Conservation (phyloP, 2,888 invertebrate species). For the Morpho helenor region DNA sequence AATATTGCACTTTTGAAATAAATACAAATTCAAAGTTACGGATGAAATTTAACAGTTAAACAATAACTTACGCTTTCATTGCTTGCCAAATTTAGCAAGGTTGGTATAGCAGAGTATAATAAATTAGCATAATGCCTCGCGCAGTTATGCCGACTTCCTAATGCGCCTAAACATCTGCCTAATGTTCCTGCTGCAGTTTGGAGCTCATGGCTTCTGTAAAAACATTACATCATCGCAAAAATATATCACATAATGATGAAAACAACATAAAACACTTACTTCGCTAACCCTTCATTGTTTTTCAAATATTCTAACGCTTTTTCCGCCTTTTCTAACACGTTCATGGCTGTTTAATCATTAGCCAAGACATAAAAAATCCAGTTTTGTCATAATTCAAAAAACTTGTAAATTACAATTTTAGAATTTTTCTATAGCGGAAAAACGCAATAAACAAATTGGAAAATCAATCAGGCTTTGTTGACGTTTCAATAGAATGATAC, state of each 20-base stretch:
- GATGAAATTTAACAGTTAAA: not conserved
- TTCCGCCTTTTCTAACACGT: constrained; percentile 70
- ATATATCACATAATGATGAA: constrained; percentile 11
- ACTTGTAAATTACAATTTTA: constrained; percentile 8
- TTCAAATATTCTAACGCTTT: constrained; percentile 69
- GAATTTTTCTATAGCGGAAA: constrained; percentile 34
- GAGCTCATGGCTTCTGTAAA: constrained; percentile 63
- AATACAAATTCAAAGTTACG: too few species aligned
- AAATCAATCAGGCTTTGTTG: constrained; percentile 45
- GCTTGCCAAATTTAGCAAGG: constrained; percentile 63
- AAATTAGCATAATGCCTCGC: constrained; percentile 66
- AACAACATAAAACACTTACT: constrained; percentile 43
- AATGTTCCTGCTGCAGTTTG: constrained; percentile 66
- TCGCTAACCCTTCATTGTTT: constrained; percentile 55
- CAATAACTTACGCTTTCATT: constrained; percentile 64
- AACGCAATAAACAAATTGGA: constrained; percentile 41
- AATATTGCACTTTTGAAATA: too few species aligned
- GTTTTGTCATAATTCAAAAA: constrained; percentile 36
- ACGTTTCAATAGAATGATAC: constrained; percentile 19
- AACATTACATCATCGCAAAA: constrained; percentile 14
- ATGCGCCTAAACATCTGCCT: constrained; percentile 64
- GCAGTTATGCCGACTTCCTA: constrained; percentile 64
- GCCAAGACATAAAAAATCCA: constrained; percentile 25
- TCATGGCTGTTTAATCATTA: constrained; percentile 51
- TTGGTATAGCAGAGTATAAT: constrained; percentile 61